These are phyloP conservation scores for Corythoichthys intestinalis DNA, from an alignment of 2,113 vertebrate species.

Conservation along the genomic window DNA sequence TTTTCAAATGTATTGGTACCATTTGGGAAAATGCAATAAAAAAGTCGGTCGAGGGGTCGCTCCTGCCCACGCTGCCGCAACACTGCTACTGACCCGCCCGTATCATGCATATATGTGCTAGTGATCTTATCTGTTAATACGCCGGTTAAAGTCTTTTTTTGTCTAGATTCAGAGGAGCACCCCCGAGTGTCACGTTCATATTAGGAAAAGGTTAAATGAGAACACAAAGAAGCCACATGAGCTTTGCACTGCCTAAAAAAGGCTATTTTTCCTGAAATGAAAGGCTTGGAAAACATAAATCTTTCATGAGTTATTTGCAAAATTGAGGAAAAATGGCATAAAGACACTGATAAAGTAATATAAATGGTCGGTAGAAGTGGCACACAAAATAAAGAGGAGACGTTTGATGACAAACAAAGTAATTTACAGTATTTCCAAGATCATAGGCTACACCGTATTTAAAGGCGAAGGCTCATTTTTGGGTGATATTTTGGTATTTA, in stretches of 20 bases:
- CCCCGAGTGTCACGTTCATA: slow-evolving; percentile 34
- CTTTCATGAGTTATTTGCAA: background rate
- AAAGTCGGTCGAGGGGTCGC: background rate
- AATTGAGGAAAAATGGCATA: background rate
- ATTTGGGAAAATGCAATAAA: background rate
- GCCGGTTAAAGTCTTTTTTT: slow-evolving; percentile 6
- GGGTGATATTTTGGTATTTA: too few species aligned
- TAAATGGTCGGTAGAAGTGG: too few species aligned
- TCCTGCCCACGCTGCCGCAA: slow-evolving; percentile 33
- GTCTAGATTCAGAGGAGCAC: slow-evolving; percentile 29
- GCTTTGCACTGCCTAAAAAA: slow-evolving; percentile 28
- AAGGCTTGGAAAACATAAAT: background rate
- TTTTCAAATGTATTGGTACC: background rate
- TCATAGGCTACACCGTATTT: too few species aligned
- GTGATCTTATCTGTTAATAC: slow-evolving; percentile 25
- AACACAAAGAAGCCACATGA: slow-evolving; percentile 30
- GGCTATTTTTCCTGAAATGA: background rate
- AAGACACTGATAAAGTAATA: background rate
- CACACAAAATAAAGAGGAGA: too few species aligned
- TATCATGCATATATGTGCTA: slow-evolving; percentile 35
- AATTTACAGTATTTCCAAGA: too few species aligned
- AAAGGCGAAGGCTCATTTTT: too few species aligned
- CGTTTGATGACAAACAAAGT: too few species aligned
- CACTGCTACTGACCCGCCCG: slow-evolving; percentile 18
- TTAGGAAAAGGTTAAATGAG: slow-evolving; percentile 49